These are phyloP conservation scores for Argyra leucocephala DNA, from an alignment of 2,888 invertebrate genomes.

Conservation along the genomic window DNA sequence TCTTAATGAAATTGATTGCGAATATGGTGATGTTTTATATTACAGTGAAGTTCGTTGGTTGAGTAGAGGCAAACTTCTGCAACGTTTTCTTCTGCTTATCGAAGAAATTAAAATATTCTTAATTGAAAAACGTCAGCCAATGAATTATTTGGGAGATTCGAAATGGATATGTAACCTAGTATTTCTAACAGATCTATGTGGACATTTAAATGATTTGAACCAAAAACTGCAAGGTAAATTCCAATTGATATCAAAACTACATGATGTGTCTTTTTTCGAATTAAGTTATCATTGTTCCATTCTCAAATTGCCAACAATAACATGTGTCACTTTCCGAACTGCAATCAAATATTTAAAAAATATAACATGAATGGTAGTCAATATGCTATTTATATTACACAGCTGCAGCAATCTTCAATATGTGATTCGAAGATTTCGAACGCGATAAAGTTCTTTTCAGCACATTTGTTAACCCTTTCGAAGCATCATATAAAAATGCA, in stretches of 20 bases:
- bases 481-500: not conserved
- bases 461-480: slow-evolving; percentile 7
- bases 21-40: not conserved
- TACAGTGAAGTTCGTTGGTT: slow-evolving; percentile 8
- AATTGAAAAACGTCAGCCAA: slow-evolving; percentile 1
- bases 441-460: not conserved
- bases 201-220: slow-evolving; percentile 1
- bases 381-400: not conserved
- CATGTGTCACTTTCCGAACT: not conserved
- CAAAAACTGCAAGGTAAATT: not conserved
- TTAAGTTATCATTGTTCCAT: slow-evolving; percentile 4
- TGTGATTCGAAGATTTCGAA: not conserved
- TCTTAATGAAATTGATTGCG: not conserved
- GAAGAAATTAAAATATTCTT: not conserved
- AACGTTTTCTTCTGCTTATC: not conserved
- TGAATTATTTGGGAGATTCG: not conserved
- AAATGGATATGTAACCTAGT: not conserved
- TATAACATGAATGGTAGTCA: not conserved
- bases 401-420: slow-evolving; percentile 2
- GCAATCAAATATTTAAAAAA: not conserved
- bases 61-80: not conserved
- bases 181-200: not conserved
- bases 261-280: slow-evolving; percentile 1
- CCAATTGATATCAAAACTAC: slow-evolving; percentile 7
- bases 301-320: not conserved